Conservation (phyloP, 2,113 vertebrate species). For the Todiramphus saurophagus region DNA sequence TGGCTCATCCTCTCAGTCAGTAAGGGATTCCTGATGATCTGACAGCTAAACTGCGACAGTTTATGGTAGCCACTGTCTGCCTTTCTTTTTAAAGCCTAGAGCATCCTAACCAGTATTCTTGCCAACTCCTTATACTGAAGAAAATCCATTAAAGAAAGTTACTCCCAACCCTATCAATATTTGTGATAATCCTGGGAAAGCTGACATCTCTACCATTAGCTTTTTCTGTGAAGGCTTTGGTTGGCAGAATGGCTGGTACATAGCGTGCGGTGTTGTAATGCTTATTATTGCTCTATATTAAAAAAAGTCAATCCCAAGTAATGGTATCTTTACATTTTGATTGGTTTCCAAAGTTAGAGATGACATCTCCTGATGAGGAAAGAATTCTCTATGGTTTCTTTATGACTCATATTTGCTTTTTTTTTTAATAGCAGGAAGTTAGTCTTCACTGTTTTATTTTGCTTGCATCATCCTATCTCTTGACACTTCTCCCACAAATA, state of each 20-base stretch:
- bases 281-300: neutral
- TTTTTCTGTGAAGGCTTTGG: neutral
- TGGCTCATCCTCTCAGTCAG: neutral
- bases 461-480: neutral
- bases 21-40: neutral
- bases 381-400: neutral
- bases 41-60: neutral
- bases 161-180: neutral
- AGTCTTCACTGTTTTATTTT: neutral
- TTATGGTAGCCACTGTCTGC: rapidly evolving
- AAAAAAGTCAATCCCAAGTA: neutral
- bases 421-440: neutral
- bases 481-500: neutral
- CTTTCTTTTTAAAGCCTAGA: neutral
- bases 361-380: neutral
- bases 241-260: neutral
- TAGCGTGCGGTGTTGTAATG: neutral
- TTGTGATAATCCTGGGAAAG: neutral
- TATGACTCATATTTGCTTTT: neutral
- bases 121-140: neutral
- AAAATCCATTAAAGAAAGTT: neutral
- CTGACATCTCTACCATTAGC: neutral
- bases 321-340: neutral
- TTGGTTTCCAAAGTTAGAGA: neutral
- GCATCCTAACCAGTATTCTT: neutral